Evolutionary conservation across 2,888 invertebrate genomes (phyloP).

Genomic region (Deilephila elpenor): DNA sequence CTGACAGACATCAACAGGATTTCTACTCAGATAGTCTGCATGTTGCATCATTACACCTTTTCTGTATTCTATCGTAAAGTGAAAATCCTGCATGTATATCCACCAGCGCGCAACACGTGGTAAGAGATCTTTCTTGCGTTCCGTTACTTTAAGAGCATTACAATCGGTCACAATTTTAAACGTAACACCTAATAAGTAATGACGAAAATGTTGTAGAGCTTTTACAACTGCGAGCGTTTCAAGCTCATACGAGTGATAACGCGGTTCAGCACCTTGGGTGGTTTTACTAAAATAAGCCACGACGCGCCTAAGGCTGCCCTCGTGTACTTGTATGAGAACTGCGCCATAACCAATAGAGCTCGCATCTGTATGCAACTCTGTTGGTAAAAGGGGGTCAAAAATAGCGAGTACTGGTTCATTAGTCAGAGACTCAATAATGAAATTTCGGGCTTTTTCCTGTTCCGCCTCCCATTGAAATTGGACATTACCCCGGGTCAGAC

Average conservation of each 20-base stretch:
- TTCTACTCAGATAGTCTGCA: conserved; percentile 15
- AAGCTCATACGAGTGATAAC: conserved; percentile 24
- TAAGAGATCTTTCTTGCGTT: too few species aligned
- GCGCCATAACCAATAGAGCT: conserved; percentile 24
- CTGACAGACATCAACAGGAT: not conserved
- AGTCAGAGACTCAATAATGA: conserved; percentile 33
- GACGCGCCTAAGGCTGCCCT: not conserved
- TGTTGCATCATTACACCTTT: not conserved
- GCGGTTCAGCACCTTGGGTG: conserved; percentile 26
- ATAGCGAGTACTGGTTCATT: conserved; percentile 36
- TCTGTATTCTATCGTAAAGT: not conserved
- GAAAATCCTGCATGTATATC: conserved; percentile 20
- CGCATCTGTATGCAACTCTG: conserved; percentile 28
- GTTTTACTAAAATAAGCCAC: conserved; percentile 20
- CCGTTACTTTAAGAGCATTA: too few species aligned
- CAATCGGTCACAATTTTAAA: too few species aligned
- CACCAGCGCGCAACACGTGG: too few species aligned
- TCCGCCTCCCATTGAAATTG: conserved; percentile 33
- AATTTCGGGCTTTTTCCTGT: conserved; percentile 30
- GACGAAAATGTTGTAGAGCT: conserved; percentile 37
- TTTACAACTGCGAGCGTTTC: conserved; percentile 23
- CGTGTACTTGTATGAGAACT: not conserved
- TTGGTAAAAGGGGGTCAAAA: conserved; percentile 36
- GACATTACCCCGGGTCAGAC: conserved; percentile 28
- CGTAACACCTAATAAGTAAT: conserved; percentile 39